Conservation (phyloP, 2,888 invertebrate species). For the Clitarchus hookeri region DNA sequence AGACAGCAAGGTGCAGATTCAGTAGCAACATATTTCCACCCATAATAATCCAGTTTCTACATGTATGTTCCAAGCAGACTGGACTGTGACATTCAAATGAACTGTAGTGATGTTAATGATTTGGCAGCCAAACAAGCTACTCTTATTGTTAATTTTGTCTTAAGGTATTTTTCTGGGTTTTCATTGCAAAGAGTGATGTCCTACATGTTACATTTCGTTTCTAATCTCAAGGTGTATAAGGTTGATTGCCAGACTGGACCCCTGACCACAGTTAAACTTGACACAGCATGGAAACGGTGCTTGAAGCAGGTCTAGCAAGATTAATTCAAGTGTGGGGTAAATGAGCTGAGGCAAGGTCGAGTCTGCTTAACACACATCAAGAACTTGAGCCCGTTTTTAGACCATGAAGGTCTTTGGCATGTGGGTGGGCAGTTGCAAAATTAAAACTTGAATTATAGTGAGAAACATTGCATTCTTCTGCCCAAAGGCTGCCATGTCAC, state of each 20-base stretch:
- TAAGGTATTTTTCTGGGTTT: not conserved
- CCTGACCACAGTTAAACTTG: not conserved
- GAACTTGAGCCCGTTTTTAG: not conserved
- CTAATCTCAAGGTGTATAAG: not conserved
- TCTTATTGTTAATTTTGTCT: not conserved
- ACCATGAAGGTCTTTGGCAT: not conserved
- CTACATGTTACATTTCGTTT: not conserved
- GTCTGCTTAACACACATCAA: not conserved
- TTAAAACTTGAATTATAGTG: not conserved
- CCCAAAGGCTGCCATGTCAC: not conserved
- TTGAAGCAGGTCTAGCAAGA: not conserved
- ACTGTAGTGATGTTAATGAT: too few species aligned
- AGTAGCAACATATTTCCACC: too few species aligned
- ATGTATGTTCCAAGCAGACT: too few species aligned
- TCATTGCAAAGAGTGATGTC: not conserved
- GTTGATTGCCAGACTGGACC: not conserved
- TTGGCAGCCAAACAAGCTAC: too few species aligned
- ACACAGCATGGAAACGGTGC: not conserved
- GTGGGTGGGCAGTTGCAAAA: not conserved
- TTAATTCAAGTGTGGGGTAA: not conserved
- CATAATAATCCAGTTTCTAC: too few species aligned
- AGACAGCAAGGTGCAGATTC: too few species aligned
- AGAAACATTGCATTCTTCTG: too few species aligned
- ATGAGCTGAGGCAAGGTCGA: not conserved
- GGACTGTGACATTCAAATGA: too few species aligned